Conservation (phyloP, 2,888 invertebrate species). For the Caenorhabditis angaria region DNA sequence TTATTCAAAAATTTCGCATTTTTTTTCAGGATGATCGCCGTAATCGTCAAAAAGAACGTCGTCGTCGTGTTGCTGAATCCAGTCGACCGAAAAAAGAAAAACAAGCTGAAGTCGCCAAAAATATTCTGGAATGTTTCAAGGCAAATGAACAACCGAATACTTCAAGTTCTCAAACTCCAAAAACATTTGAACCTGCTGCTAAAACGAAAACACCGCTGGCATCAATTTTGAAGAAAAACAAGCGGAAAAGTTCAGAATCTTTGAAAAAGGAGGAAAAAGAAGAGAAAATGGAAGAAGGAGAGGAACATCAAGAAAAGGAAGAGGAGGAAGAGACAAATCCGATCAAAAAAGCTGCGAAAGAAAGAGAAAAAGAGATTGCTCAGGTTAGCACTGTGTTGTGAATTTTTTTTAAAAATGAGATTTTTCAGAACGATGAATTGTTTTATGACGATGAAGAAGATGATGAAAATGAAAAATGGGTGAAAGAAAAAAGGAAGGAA, state of each 20-base stretch:
- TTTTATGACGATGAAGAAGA: slow-evolving; percentile 77
- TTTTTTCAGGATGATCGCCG: slow-evolving; percentile 18
- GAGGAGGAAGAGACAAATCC: slow-evolving; percentile 46
- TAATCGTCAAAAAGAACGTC: slow-evolving; percentile 25
- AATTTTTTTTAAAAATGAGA: background rate
- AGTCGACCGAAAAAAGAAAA: slow-evolving; percentile 26
- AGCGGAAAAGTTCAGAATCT: slow-evolving; percentile 13
- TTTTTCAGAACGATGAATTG: slow-evolving; percentile 30
- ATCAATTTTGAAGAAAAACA: slow-evolving; percentile 37
- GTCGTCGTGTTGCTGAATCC: slow-evolving; percentile 24
- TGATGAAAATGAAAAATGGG: slow-evolving; percentile 76
- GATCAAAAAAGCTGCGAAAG: slow-evolving; percentile 43
- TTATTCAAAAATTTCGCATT: no score
- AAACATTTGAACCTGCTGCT: slow-evolving; percentile 22
- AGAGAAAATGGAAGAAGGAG: slow-evolving; percentile 22
- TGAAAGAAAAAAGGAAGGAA: slow-evolving; percentile 73
- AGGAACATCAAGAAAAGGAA: slow-evolving; percentile 26
- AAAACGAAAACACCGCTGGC: slow-evolving; percentile 20
- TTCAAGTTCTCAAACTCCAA: slow-evolving; percentile 1
- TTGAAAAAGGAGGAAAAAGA: no score
- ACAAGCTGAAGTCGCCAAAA: slow-evolving; percentile 20
- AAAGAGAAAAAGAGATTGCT: slow-evolving; percentile 42
- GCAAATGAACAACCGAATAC: slow-evolving; percentile 10
- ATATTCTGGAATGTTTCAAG: slow-evolving; percentile 19
- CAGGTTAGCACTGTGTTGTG: slow-evolving; percentile 15